These are phyloP conservation scores for Florisuga fusca DNA, from an alignment of 2,797 vertebrate species.

Conservation along the genomic window DNA sequence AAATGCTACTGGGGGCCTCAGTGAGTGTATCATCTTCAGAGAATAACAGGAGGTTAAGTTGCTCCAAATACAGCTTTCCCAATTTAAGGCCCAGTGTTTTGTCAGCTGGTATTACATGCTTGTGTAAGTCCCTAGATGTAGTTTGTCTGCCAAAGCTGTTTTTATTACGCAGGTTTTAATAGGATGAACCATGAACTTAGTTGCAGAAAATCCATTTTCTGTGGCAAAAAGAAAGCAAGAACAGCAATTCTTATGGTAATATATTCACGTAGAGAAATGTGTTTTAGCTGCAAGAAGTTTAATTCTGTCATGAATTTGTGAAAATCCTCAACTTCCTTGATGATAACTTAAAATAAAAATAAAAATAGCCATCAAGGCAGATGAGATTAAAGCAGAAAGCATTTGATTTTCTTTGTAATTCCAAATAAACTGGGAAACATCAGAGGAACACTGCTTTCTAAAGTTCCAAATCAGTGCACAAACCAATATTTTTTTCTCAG, in stretches of 20 bases:
- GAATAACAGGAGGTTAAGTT: neutral
- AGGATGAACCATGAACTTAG: neutral
- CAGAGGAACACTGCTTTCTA: neutral
- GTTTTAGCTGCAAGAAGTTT: neutral
- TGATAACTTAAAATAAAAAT: neutral
- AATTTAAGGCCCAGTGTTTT: neutral
- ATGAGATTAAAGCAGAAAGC: neutral
- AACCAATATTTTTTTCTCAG: neutral
- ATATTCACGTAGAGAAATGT: neutral
- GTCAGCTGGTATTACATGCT: neutral
- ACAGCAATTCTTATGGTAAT: neutral
- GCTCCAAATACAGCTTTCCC: neutral
- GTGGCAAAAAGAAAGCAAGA: neutral
- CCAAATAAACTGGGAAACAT: neutral
- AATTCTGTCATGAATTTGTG: neutral
- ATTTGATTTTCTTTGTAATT: neutral
- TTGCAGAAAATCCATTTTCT: neutral
- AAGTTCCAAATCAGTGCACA: conserved; percentile 25
- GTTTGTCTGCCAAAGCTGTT: conserved; percentile 1
- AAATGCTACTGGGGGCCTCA: neutral
- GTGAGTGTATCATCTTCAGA: neutral
- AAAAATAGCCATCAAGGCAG: neutral
- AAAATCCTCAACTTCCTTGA: neutral
- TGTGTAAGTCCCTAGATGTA: neutral
- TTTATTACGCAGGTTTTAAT: neutral